A percentile compares a stretch with the other conserved stretches of the same genome.
These are phyloP conservation scores for Phorcus lineatus DNA, from an alignment of 2,888 invertebrate genomes.

Conservation along the genomic window DNA sequence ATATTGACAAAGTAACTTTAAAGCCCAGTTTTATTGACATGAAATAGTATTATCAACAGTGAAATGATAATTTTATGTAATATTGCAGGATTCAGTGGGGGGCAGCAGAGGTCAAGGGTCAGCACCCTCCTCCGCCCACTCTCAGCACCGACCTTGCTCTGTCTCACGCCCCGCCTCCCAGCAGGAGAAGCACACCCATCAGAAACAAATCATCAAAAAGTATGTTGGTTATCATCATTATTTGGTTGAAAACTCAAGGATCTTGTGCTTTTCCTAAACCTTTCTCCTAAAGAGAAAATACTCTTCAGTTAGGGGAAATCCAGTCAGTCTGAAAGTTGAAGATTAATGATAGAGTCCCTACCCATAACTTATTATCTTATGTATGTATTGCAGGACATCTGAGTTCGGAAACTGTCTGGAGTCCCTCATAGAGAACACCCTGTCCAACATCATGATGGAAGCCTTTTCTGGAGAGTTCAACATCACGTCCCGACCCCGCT, in stretches of 20 bases:
- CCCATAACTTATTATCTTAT: no score
- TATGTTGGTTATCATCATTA: background rate
- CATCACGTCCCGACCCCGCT: conserved; percentile 73
- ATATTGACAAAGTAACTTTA: background rate
- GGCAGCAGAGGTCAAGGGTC: background rate
- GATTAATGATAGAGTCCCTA: no score
- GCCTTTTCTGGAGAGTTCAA: conserved; percentile 72
- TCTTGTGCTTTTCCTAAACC: no score
- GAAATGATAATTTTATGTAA: background rate
- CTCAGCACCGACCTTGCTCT: background rate
- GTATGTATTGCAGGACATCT: conserved; percentile 68
- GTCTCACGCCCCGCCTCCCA: background rate
- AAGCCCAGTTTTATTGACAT: no score
- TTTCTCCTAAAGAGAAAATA: no score
- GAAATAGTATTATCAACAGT: no score
- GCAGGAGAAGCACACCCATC: background rate
- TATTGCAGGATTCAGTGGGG: background rate
- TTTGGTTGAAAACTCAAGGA: no score
- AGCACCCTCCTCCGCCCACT: background rate
- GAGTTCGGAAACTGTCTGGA: conserved; percentile 70
- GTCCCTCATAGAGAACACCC: conserved; percentile 71
- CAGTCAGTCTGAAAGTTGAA: background rate
- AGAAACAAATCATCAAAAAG: conserved; percentile 14
- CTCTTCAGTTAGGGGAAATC: no score
- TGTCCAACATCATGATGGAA: conserved; percentile 74